A percentile compares a stretch with the other conserved stretches of the same genome.
phyloP scores from a whole-genome alignment of 2,113 vertebrate species.

The Ceyx margarethae region DNA sequence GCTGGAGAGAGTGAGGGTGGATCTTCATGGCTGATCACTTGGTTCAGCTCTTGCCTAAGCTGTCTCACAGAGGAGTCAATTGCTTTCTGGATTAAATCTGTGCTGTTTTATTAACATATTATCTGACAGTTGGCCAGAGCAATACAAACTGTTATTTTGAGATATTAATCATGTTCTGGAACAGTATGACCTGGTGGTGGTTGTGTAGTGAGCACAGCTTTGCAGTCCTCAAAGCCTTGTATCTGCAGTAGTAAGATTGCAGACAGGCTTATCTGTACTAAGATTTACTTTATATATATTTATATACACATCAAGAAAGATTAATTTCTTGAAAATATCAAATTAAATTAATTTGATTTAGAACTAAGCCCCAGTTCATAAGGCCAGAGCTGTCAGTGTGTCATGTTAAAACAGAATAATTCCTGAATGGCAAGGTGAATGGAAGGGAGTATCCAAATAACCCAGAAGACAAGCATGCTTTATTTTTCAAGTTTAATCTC shows the following conservation, averaged over 20 bases:
- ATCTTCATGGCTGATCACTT: not conserved
- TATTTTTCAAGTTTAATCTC: not conserved
- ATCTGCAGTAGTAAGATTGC: not conserved
- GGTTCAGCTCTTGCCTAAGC: not conserved
- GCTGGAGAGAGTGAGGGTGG: not conserved
- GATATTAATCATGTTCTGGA: not conserved
- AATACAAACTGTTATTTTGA: not conserved
- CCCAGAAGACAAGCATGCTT: not conserved
- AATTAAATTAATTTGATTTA: not conserved
- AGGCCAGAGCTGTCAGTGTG: not conserved
- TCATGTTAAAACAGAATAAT: too few species aligned
- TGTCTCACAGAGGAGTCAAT: not conserved
- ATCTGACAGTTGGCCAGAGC: not conserved
- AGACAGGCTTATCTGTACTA: not conserved
- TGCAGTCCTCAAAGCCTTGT: not conserved
- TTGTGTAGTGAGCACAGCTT: not conserved
- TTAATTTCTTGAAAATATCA: not conserved
- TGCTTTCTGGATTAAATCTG: not conserved
- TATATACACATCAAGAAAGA: not conserved
- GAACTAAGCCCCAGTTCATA: not conserved
- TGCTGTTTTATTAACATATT: not conserved
- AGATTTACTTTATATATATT: not conserved
- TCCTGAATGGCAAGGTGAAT: not conserved
- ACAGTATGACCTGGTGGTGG: not conserved
- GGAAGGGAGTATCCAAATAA: not conserved